Percentiles rank a stretch among this genome's conserved stretches.
Evolutionary conservation across 2,888 invertebrate genomes (phyloP).

Genomic region (Lymantria monacha): DNA sequence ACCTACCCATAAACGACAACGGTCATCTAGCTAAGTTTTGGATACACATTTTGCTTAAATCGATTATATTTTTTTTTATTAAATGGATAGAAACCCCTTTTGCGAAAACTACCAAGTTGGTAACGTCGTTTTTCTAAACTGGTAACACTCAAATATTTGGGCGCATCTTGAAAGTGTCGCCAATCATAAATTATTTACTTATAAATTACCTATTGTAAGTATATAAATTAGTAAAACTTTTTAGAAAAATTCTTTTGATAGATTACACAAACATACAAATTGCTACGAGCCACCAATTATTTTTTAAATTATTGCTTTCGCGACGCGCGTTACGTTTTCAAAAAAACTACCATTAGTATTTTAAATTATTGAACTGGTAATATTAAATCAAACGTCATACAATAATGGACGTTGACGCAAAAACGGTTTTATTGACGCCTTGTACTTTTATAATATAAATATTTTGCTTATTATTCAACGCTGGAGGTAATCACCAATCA

Average conservation of each 20-base stretch:
- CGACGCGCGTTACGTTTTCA: too few species aligned
- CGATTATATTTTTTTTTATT: conserved; percentile 44
- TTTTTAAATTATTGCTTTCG: not conserved
- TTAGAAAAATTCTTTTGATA: not conserved
- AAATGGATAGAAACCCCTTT: conserved; percentile 14
- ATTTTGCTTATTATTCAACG: conserved; percentile 65
- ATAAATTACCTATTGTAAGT: too few species aligned
- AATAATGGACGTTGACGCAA: conserved; percentile 10
- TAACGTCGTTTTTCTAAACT: conserved; percentile 14
- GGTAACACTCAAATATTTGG: conserved; percentile 32
- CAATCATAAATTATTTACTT: too few species aligned
- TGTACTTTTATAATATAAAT: conserved; percentile 64
- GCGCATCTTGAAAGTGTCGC: too few species aligned
- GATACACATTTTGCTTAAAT: conserved; percentile 73
- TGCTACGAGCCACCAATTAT: conserved; percentile 1
- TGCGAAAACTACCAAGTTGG: conserved; percentile 38
- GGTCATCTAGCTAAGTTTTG: conserved; percentile 72
- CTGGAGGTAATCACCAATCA: too few species aligned
- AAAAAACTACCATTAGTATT: not conserved
- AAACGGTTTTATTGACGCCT: conserved; percentile 28
- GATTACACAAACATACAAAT: not conserved
- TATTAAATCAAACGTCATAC: not conserved
- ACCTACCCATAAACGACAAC: conserved; percentile 59
- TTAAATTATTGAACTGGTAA: not conserved
- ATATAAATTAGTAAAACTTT: too few species aligned